phyloP scores from a whole-genome alignment of 2,888 invertebrate species.

The Candidula unifasciata region DNA sequence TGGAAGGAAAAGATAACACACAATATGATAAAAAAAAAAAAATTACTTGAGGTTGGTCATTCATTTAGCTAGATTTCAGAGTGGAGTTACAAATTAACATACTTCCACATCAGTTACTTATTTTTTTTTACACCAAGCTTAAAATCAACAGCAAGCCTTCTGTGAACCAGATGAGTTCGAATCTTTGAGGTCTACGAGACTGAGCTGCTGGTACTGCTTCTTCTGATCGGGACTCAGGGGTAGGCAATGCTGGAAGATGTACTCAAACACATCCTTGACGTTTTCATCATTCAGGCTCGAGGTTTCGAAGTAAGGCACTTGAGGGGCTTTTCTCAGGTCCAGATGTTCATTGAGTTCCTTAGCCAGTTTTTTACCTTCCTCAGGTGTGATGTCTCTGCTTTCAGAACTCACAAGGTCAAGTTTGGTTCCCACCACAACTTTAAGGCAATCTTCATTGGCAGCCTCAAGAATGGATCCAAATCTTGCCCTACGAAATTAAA shows the following conservation, averaged over 20 bases:
- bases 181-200: slow-evolving; percentile 51
- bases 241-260: slow-evolving; percentile 71
- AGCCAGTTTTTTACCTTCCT: slow-evolving; percentile 69
- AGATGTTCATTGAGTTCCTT: slow-evolving; percentile 67
- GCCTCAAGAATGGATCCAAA: slow-evolving; percentile 72
- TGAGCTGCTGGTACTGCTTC: slow-evolving; percentile 11
- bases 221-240: slow-evolving; percentile 59
- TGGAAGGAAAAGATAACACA: too few relatives aligned
- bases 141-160: slow-evolving; percentile 36
- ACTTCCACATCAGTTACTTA: too few relatives aligned
- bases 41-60: too few relatives aligned
- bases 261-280: slow-evolving; percentile 74
- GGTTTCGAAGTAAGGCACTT: slow-evolving; percentile 76
- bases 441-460: slow-evolving; percentile 73
- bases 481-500: slow-evolving; percentile 68
- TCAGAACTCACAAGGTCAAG: slow-evolving; percentile 64
- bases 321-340: slow-evolving; percentile 59
- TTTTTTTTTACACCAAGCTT: too few relatives aligned
- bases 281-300: slow-evolving; percentile 73
- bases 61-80: too few relatives aligned
- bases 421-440: slow-evolving; percentile 75
- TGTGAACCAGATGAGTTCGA: background rate
- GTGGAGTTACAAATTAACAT: too few relatives aligned
- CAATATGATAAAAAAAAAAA: too few relatives aligned
- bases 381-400: slow-evolving; percentile 63